Conservation (phyloP, 2,888 invertebrate species). For the Hedya salicella region DNA sequence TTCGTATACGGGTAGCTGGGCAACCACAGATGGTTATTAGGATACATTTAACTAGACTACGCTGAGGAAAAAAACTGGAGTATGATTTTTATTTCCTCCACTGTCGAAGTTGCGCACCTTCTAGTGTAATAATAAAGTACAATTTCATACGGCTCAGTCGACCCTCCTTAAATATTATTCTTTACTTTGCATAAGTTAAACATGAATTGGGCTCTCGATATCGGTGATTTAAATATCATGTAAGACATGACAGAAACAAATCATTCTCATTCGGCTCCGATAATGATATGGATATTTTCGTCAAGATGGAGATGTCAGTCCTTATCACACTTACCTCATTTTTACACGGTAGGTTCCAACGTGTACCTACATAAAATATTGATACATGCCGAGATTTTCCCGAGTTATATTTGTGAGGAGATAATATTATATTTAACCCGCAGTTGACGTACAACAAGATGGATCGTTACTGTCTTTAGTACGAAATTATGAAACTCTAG, state of each 20-base stretch:
- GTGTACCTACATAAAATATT: conserved; percentile 24
- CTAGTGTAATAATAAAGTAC: too few relatives aligned
- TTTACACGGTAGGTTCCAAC: not conserved
- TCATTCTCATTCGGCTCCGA: conserved; percentile 11
- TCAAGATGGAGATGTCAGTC: conserved; percentile 10
- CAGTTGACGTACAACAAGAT: too few relatives aligned
- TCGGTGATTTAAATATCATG: not conserved
- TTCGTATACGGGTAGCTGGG: too few relatives aligned
- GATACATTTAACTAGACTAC: too few relatives aligned
- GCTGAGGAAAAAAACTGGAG: too few relatives aligned
- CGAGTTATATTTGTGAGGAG: not conserved
- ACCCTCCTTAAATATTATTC: too few relatives aligned
- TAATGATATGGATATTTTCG: conserved; percentile 30
- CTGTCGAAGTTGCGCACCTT: too few relatives aligned
- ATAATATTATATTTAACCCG: not conserved
- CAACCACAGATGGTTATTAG: too few relatives aligned
- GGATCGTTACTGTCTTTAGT: too few relatives aligned
- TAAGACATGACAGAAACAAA: not conserved
- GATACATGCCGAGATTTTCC: conserved; percentile 17
- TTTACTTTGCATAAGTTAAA: not conserved
- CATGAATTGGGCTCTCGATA: not conserved
- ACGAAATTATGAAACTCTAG: not conserved
- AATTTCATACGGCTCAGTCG: too few relatives aligned
- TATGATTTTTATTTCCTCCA: too few relatives aligned
- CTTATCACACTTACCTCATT: conserved; percentile 27